phyloP scores from a whole-genome alignment of 2,797 vertebrate species.

The Streptopelia turtur region DNA sequence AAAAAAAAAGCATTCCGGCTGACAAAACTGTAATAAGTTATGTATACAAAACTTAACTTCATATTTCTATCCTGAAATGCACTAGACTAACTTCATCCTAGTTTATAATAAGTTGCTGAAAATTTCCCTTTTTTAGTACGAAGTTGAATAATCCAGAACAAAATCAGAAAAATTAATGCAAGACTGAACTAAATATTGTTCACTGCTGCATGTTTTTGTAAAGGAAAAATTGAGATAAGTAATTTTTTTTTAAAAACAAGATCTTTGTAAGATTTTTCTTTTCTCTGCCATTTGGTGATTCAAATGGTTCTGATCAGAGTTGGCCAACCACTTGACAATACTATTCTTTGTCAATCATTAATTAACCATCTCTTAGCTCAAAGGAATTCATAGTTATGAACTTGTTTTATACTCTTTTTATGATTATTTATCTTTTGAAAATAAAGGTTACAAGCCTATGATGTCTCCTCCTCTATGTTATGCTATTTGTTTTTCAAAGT shows the following conservation, averaged over 20 bases:
- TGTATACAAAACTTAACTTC: not conserved
- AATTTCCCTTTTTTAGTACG: not conserved
- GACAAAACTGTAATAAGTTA: not conserved
- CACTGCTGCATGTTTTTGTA: not conserved
- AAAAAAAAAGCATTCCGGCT: not conserved
- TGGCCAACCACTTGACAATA: not conserved
- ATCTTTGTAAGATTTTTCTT: not conserved
- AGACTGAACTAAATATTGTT: not conserved
- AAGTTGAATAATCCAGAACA: not conserved
- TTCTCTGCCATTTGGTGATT: not conserved
- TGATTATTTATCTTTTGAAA: not conserved
- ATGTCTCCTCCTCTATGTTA: not conserved
- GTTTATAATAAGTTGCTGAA: not conserved
- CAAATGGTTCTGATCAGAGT: not conserved
- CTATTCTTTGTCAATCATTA: not conserved
- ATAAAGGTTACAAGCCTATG: not conserved
- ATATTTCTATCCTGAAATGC: not conserved
- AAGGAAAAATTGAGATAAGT: not conserved
- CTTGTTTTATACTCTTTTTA: not conserved
- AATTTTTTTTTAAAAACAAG: not conserved
- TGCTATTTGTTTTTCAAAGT: not conserved
- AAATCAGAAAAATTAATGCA: not conserved
- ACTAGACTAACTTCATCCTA: not conserved
- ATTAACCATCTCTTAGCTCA: not conserved
- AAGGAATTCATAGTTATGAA: not conserved